phyloP scores from a whole-genome alignment of 2,797 vertebrate genomes.

The Hozukius guyotensis region DNA sequence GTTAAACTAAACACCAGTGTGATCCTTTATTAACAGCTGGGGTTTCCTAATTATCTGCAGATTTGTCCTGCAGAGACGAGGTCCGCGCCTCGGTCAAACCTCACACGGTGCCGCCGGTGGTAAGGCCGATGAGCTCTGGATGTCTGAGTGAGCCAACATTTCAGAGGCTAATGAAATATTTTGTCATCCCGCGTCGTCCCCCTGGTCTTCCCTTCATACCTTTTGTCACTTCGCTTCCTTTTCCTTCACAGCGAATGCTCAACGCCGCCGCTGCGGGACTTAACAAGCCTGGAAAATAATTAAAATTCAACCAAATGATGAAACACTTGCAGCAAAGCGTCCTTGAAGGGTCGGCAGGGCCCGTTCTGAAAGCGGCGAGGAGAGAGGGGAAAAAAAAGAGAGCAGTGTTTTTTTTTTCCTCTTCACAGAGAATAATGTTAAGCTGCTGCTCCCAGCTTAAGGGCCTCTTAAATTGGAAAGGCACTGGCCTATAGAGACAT shows the following conservation, averaged over 20 bases:
- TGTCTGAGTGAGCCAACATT: slow-evolving; percentile 62
- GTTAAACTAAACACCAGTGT: not conserved
- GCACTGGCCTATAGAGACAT: slow-evolving; percentile 77
- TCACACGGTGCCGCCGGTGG: slow-evolving; percentile 1
- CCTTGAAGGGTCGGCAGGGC: slow-evolving; percentile 76
- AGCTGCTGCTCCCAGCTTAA: slow-evolving; percentile 75
- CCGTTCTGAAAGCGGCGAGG: slow-evolving; percentile 48
- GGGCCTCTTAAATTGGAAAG: slow-evolving; percentile 79
- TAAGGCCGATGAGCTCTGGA: slow-evolving; percentile 18
- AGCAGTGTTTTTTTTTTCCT: slow-evolving; percentile 28
- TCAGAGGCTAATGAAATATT: slow-evolving; percentile 75
- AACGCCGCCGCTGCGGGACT: slow-evolving; percentile 45
- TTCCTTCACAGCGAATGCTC: slow-evolving; percentile 55
- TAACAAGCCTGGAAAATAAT: slow-evolving; percentile 76
- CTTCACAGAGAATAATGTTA: slow-evolving; percentile 73
- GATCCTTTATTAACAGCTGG: slow-evolving; percentile 2
- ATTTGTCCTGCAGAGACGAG: slow-evolving; percentile 25
- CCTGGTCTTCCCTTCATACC: slow-evolving; percentile 53
- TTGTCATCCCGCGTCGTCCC: slow-evolving; percentile 59
- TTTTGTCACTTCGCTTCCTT: slow-evolving; percentile 65
- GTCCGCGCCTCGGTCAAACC: not conserved
- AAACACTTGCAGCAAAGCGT: slow-evolving; percentile 78
- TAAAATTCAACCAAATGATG: slow-evolving; percentile 79
- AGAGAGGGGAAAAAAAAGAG: slow-evolving; percentile 3
- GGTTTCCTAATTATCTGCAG: slow-evolving; percentile 23